Evolutionary conservation across 2,113 vertebrate species (phyloP).

Genomic region (Leptocoma aspasia): DNA sequence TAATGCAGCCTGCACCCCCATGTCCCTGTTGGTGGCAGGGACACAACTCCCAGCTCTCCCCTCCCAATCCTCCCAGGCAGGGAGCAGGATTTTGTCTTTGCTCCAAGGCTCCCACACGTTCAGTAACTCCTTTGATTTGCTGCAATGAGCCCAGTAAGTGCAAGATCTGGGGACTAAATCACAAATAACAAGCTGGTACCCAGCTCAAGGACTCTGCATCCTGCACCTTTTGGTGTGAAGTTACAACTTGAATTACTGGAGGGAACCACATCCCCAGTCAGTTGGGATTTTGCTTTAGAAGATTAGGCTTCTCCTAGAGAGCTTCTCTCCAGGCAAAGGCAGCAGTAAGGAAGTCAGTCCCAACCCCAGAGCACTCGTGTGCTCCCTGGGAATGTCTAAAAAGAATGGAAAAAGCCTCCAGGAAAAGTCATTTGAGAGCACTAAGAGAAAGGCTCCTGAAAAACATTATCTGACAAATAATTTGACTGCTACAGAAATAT

Average conservation of each 20-base stretch:
- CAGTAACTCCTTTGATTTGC: neutral
- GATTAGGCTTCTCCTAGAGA: neutral
- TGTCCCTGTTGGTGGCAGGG: rapidly evolving
- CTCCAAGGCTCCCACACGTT: neutral
- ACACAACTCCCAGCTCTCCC: neutral
- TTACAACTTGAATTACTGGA: neutral
- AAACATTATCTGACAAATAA: neutral
- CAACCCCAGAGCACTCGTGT: neutral
- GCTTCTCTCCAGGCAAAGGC: neutral
- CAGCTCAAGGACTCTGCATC: neutral
- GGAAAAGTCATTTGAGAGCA: neutral
- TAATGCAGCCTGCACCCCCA: neutral
- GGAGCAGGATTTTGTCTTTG: neutral
- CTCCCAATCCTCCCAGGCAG: neutral
- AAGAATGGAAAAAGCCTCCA: neutral
- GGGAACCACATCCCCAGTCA: neutral
- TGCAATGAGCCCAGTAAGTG: neutral
- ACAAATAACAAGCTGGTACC: neutral
- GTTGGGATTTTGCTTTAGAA: neutral
- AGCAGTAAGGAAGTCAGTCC: neutral
- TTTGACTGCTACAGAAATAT: neutral
- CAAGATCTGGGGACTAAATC: neutral
- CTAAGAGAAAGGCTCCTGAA: neutral
- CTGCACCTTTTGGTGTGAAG: neutral
- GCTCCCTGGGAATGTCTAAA: neutral